Percentiles rank a stretch among this genome's conserved stretches.
Conservation (phyloP, 2,888 invertebrate genomes). For the Abscondita cerata region DNA sequence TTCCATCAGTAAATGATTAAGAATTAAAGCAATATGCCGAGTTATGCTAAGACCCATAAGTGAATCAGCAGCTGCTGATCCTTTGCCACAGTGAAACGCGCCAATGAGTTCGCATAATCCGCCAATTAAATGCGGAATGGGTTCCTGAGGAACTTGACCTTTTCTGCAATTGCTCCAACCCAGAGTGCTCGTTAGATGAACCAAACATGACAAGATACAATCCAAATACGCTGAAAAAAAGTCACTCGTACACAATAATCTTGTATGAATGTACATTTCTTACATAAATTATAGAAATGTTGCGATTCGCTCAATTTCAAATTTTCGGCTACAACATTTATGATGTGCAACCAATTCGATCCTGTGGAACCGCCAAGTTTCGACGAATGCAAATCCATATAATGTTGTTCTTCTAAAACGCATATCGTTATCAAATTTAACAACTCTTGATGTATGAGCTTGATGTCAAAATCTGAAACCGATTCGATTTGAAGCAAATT, state of each 20-base stretch:
- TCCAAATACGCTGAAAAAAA: conserved; percentile 60
- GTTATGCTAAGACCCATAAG: conserved; percentile 66
- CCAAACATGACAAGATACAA: conserved; percentile 60
- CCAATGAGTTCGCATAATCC: conserved; percentile 61
- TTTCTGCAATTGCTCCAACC: conserved; percentile 58
- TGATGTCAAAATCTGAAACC: conserved; percentile 44
- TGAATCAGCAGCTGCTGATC: conserved; percentile 59
- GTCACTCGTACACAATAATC: background rate
- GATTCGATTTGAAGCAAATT: conserved; percentile 48
- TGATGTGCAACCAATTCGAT: conserved; percentile 58
- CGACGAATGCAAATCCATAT: conserved; percentile 35
- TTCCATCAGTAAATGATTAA: conserved; percentile 63
- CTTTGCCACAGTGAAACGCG: conserved; percentile 62
- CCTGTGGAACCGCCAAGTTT: conserved; percentile 28
- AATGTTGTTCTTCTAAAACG: conserved; percentile 51
- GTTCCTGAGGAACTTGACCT: conserved; percentile 42
- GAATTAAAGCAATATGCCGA: conserved; percentile 61
- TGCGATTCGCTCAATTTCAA: conserved; percentile 62
- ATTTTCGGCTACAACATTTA: conserved; percentile 60
- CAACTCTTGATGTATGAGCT: conserved; percentile 52
- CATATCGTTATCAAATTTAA: conserved; percentile 54
- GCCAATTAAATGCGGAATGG: conserved; percentile 56
- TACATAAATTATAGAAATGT: conserved; percentile 65
- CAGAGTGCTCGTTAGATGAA: conserved; percentile 59
- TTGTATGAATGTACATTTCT: no score